Percentiles rank a stretch among this genome's conserved stretches.
Conservation (phyloP, 2,888 invertebrate genomes). For the Ormyrus labotus region DNA sequence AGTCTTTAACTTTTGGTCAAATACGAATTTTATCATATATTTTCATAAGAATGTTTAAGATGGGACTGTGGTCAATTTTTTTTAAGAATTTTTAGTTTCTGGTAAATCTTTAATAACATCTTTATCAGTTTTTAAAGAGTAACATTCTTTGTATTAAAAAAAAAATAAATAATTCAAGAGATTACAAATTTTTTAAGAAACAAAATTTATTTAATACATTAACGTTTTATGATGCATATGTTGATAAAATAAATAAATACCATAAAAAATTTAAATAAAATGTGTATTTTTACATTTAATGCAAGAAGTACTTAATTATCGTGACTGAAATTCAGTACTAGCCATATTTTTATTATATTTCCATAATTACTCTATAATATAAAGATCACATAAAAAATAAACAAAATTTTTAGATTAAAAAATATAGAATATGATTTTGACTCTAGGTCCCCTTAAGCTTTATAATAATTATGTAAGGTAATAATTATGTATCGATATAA, state of each 20-base stretch:
- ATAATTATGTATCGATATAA: slow-evolving; percentile 39
- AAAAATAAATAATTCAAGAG: not conserved
- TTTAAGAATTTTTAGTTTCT: slow-evolving; percentile 6
- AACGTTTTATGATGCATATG: not conserved
- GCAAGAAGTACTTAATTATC: slow-evolving; percentile 4
- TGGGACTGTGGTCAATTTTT: slow-evolving; percentile 32
- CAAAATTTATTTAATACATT: slow-evolving; percentile 28
- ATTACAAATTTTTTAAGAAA: slow-evolving; percentile 7
- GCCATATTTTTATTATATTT: slow-evolving; percentile 27
- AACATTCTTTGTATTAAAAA: not conserved
- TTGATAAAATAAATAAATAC: slow-evolving; percentile 20
- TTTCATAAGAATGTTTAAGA: slow-evolving; percentile 31
- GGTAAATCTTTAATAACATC: slow-evolving; percentile 8
- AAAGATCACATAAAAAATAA: slow-evolving; percentile 20
- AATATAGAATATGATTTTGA: slow-evolving; percentile 23
- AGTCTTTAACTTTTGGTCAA: too few relatives aligned
- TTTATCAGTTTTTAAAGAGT: slow-evolving; percentile 10
- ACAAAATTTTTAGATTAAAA: slow-evolving; percentile 11
- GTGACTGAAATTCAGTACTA: slow-evolving; percentile 31
- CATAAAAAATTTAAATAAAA: slow-evolving; percentile 25
- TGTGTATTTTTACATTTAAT: slow-evolving; percentile 37
- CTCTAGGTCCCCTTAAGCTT: slow-evolving; percentile 34
- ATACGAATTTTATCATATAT: slow-evolving; percentile 6
- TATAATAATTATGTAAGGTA: slow-evolving; percentile 18
- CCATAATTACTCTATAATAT: slow-evolving; percentile 8